These are phyloP conservation scores for Aurelia sp. DNA, from an alignment of 30 jellyfish, hydroid and myxozoan species.

Conservation along the genomic window DNA sequence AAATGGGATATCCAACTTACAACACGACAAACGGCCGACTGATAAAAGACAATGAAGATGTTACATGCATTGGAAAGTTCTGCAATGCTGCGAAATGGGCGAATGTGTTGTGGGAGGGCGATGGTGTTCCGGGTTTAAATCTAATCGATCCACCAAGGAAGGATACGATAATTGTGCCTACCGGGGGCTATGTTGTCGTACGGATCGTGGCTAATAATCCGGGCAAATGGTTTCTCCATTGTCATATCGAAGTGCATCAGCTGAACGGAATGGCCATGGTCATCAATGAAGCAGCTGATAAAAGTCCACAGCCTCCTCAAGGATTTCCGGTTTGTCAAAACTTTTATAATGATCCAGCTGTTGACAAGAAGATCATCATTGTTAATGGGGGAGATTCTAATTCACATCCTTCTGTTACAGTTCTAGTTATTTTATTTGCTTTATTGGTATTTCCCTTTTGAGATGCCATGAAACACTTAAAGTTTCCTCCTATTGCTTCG, in stretches of 20 bases:
- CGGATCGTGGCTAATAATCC: conserved; percentile 93
- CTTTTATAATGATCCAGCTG: conserved; percentile 77
- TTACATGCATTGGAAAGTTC: conserved; percentile 80
- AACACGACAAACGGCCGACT: conserved; percentile 76
- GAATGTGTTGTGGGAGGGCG: conserved; percentile 60
- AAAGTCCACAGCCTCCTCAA: conserved; percentile 76
- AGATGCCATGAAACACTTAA: no score
- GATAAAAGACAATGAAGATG: conserved; percentile 65
- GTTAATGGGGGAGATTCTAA: no score
- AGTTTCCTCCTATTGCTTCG: no score
- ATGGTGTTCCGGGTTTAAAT: conserved; percentile 85
- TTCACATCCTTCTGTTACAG: no score
- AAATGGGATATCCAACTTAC: conserved; percentile 82
- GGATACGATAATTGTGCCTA: conserved; percentile 87
- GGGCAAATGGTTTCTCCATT: conserved; percentile 96
- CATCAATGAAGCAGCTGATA: conserved; percentile 80
- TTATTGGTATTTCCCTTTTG: no score
- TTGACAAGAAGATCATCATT: conserved; percentile 65
- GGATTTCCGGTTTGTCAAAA: conserved; percentile 90
- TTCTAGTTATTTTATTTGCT: no score
- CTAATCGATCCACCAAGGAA: conserved; percentile 80
- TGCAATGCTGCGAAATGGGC: conserved; percentile 89
- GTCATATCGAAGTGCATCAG: conserved; percentile 92
- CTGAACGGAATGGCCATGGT: conserved; percentile 97
- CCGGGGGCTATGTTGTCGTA: conserved; percentile 95